Evolutionary conservation across 2,113 vertebrate genomes (phyloP).

Genomic region (Pavo muticus): DNA sequence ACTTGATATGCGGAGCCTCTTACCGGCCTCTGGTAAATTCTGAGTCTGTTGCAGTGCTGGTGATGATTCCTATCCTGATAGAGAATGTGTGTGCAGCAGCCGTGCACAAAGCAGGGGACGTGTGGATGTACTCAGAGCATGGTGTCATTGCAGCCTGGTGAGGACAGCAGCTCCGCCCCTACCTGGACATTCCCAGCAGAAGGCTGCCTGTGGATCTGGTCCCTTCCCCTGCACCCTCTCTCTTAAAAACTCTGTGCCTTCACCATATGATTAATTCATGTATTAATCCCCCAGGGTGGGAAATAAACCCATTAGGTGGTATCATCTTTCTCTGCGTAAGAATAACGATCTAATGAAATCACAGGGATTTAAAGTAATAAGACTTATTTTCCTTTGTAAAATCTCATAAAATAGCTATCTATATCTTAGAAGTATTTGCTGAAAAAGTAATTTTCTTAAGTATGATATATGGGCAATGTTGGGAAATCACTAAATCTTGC

Average conservation of each 20-base stretch:
- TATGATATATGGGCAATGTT: neutral
- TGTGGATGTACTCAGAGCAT: rapidly evolving
- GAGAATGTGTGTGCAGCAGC: too few relatives aligned
- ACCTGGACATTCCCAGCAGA: rapidly evolving
- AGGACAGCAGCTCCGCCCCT: rapidly evolving
- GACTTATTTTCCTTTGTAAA: slow-evolving; percentile 23
- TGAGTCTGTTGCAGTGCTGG: rapidly evolving
- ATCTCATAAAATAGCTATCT: slow-evolving; percentile 42
- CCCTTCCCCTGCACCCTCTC: neutral
- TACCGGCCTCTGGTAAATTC: too few relatives aligned
- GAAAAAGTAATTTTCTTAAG: slow-evolving; percentile 46
- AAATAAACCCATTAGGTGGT: neutral
- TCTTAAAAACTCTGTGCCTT: neutral
- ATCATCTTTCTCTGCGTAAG: slow-evolving; percentile 17
- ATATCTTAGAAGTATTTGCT: slow-evolving; percentile 18
- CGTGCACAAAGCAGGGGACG: rapidly evolving
- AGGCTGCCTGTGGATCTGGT: neutral
- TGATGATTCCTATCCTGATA: rapidly evolving
- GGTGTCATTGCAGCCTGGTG: neutral
- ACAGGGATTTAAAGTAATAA: neutral
- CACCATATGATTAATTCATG: neutral
- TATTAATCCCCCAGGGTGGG: slow-evolving; percentile 3
- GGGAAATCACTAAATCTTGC: neutral
- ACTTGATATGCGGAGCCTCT: neutral
- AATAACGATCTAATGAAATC: slow-evolving; percentile 48